Conservation (phyloP, 1,140 invertebrate genomes). For the Drosophila triauraria region DNA sequence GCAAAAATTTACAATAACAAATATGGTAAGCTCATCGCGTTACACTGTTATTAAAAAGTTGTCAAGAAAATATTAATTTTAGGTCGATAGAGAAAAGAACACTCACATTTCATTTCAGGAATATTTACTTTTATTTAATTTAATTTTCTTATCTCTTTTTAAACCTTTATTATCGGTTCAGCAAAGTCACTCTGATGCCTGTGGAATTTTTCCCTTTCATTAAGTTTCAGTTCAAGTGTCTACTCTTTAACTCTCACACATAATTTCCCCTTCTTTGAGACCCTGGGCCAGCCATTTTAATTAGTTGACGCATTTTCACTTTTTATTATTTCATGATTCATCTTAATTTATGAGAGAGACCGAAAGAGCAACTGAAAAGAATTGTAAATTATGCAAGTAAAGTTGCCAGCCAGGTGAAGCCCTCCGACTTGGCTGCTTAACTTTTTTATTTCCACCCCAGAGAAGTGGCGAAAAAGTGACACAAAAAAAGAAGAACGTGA, state of each 20-base stretch:
- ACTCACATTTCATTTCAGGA: not conserved
- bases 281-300: constrained; percentile 47
- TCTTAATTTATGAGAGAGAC: constrained; percentile 58
- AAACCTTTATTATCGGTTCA: not conserved
- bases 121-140: not conserved
- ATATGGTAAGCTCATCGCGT: not conserved
- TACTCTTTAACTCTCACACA: constrained; percentile 15
- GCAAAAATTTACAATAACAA: not conserved
- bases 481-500: constrained; percentile 18
- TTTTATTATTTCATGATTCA: constrained; percentile 66
- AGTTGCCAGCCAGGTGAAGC: constrained; percentile 44
- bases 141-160: not conserved
- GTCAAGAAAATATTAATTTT: too few species aligned
- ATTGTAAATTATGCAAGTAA: constrained; percentile 73
- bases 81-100: too few species aligned
- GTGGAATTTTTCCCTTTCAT: constrained; percentile 69
- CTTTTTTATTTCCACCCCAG: constrained; percentile 45
- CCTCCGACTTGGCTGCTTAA: constrained; percentile 25
- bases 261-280: too few species aligned
- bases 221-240: constrained; percentile 58
- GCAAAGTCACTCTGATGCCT: constrained; percentile 31
- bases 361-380: constrained; percentile 28
- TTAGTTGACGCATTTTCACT: constrained; percentile 64
- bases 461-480: constrained; percentile 46
- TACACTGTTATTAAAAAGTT: not conserved